Evolutionary conservation across 2,113 vertebrate species (phyloP).

Genomic region (Tretioscincus oriximinensis): DNA sequence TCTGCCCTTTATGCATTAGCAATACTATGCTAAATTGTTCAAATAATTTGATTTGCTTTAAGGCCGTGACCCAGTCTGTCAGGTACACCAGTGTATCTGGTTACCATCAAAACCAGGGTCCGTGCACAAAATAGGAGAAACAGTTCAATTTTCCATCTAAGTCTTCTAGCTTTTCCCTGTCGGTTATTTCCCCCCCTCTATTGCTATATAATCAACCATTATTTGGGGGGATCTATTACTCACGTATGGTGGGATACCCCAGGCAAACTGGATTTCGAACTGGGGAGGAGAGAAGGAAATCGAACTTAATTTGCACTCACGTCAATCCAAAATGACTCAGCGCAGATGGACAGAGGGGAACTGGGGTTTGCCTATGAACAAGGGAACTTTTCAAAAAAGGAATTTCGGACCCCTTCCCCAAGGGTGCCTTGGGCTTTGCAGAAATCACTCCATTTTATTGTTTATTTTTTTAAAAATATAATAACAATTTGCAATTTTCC

Average conservation of each 20-base stretch:
- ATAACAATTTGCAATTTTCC: slow-evolving; percentile 39
- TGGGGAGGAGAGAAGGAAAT: not conserved
- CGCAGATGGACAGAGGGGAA: not conserved
- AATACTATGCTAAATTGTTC: too few relatives aligned
- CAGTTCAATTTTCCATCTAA: not conserved
- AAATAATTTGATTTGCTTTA: too few relatives aligned
- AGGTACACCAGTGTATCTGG: not conserved
- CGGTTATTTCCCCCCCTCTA: not conserved
- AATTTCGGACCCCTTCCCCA: not conserved
- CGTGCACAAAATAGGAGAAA: not conserved
- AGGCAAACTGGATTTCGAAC: not conserved
- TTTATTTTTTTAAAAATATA: slow-evolving; percentile 9
- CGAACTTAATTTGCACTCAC: not conserved
- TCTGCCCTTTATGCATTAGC: too few relatives aligned
- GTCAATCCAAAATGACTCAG: not conserved
- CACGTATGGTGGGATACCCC: fast-evolving
- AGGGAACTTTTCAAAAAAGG: not conserved
- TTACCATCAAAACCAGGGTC: not conserved
- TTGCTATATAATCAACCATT: not conserved
- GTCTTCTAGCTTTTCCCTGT: not conserved
- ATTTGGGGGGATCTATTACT: fast-evolving
- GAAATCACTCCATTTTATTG: not conserved
- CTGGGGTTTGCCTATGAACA: not conserved
- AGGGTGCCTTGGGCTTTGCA: slow-evolving; percentile 11
- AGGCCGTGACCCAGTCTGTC: not conserved